Evolutionary conservation across 2,888 invertebrate species (phyloP), one percentile per base, ranked within the genome.

Genomic region (Prosapia bicincta): DNA sequence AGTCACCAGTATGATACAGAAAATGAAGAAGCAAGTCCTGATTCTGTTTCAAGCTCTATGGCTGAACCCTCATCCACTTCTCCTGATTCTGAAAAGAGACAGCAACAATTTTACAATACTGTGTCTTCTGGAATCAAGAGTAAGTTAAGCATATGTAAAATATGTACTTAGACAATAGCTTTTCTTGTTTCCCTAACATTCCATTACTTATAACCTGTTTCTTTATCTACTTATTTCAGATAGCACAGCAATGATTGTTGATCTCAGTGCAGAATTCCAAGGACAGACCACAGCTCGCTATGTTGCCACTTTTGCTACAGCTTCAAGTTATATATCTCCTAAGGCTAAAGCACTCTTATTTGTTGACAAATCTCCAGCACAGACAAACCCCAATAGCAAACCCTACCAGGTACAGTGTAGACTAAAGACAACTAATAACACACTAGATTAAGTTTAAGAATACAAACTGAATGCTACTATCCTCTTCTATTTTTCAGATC

Each of bases 261-360:
- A 92, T 79, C 78, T 89, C 0, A 87, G 88, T 43, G 82, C 89
- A 20, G 84, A 87, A 77, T 87, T 91, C 78, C 86, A 88, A 38
- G 89, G 89, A 24, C 83, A 86, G 65, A 85, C 86, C 79, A 86
- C 86, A 78, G 84, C 85, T 23, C 85, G 88, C 78, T 88, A 88
- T 79, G 84, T 85, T 0, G 80, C 88, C 2, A 90, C 90, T 6
- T 83, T 86, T 15, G 90, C 89, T 20, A 80, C 85, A 25, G 89
- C 88, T 26, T 82, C 83, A 20, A 91, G 90, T 81, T 85, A 86
- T 3, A 87, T 88, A 1, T 88, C 90, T 80, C 84, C 86, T 6
- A 90, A 88, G 81, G 84, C 87, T 15, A 88, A 89, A 73, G 82
- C 85, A 43, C 83, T 89, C 15, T 71, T 88, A 32, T 89, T 87